These are phyloP conservation scores for Salticus scenicus DNA, from an alignment of 2,888 invertebrate species.

Conservation along the genomic window DNA sequence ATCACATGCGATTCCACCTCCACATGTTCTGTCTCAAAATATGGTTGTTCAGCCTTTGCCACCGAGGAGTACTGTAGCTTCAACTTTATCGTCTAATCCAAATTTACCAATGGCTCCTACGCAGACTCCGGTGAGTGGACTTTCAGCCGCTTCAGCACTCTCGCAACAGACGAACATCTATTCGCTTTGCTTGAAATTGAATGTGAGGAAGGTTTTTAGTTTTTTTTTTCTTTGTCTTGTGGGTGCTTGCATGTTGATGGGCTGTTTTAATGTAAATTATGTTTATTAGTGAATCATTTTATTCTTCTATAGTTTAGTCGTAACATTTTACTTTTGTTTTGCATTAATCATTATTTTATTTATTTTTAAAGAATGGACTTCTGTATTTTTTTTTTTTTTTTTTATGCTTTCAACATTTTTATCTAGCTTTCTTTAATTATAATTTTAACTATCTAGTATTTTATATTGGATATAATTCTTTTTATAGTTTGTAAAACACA, in stretches of 20 bases:
- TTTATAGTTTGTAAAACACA: no score
- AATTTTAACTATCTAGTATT: no score
- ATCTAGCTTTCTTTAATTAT: no score
- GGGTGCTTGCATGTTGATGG: neutral
- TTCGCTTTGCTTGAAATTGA: slow-evolving; percentile 66
- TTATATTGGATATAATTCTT: no score
- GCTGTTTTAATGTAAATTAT: neutral
- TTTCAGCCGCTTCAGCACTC: slow-evolving; percentile 49
- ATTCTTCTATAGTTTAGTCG: neutral
- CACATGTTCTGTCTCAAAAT: slow-evolving; percentile 45
- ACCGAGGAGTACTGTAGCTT: slow-evolving; percentile 33
- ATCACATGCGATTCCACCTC: slow-evolving; percentile 44
- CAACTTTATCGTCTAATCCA: slow-evolving; percentile 16
- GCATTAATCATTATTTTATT: no score
- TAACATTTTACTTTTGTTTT: slow-evolving; percentile 15
- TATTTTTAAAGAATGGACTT: no score
- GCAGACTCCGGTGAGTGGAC: slow-evolving; percentile 60
- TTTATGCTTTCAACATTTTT: no score
- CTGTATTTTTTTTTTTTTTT: no score
- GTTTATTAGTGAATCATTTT: neutral
- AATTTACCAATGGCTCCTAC: slow-evolving; percentile 20
- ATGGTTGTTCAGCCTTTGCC: slow-evolving; percentile 51
- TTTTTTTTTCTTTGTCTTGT: slow-evolving; percentile 9
- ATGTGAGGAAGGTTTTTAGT: slow-evolving; percentile 62
- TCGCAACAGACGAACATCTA: slow-evolving; percentile 64